A percentile compares a stretch with the other conserved stretches of the same genome.
phyloP scores from a whole-genome alignment of 2,888 invertebrate species.

The Cerastis rubricosa region DNA sequence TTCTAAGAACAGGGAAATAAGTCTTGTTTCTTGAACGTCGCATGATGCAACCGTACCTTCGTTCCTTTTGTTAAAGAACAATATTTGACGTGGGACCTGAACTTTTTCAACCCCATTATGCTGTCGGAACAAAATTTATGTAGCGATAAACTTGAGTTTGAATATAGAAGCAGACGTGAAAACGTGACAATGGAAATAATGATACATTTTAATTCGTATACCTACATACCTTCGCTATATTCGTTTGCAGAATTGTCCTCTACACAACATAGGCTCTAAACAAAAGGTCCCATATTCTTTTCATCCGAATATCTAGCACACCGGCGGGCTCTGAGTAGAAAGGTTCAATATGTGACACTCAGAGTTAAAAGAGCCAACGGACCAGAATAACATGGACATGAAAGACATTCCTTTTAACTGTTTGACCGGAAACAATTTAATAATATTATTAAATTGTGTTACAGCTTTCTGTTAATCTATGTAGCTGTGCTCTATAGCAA shows the following conservation, averaged over 20 bases:
- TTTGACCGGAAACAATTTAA: constrained; percentile 52
- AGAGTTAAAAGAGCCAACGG: constrained; percentile 73
- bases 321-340: constrained; percentile 57
- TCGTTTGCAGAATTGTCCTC: constrained; percentile 6
- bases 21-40: constrained; percentile 50
- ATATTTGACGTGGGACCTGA: constrained; percentile 42
- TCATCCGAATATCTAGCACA: constrained; percentile 73
- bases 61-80: constrained; percentile 51
- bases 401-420: constrained; percentile 62
- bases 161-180: not conserved
- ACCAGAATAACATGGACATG: constrained; percentile 73
- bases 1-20: constrained; percentile 59
- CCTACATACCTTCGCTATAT: not conserved
- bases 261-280: constrained; percentile 31
- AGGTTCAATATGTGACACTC: constrained; percentile 56
- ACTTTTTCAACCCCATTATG: constrained; percentile 42
- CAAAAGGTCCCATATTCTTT: constrained; percentile 69
- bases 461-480: constrained; percentile 10
- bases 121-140: constrained; percentile 44
- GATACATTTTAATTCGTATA: constrained; percentile 19
- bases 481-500: constrained; percentile 20
- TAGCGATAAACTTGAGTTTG: constrained; percentile 27
- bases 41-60: constrained; percentile 53
- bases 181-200: constrained; percentile 29
- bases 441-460: constrained; percentile 46